Evolutionary conservation across 2,888 invertebrate species (phyloP).

Genomic region (Xestia ashworthii): DNA sequence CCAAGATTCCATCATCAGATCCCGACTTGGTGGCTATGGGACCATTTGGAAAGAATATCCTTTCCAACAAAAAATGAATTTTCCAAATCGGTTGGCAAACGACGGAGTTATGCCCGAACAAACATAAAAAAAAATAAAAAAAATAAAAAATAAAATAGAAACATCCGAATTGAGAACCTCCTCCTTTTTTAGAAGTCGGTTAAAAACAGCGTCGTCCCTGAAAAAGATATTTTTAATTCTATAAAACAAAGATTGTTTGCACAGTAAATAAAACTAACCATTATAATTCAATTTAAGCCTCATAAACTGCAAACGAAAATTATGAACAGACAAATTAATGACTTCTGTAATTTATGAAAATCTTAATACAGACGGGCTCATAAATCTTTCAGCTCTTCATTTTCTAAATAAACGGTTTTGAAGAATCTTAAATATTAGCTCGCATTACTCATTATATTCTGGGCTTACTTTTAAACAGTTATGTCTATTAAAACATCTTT

Average conservation of each 20-base stretch:
- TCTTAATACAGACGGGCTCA: constrained; percentile 24
- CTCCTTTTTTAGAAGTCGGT: too few species aligned
- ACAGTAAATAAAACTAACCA: constrained; percentile 20
- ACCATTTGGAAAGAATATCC: too few species aligned
- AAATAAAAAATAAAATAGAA: too few species aligned
- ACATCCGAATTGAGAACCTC: too few species aligned
- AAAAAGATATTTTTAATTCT: background rate
- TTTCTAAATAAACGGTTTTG: constrained; percentile 41
- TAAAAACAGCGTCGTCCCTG: background rate
- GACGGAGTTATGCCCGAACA: too few species aligned
- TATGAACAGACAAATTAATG: constrained; percentile 28
- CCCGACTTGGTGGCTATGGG: too few species aligned
- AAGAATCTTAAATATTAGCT: constrained; percentile 34
- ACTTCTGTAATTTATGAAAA: constrained; percentile 42
- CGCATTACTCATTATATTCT: constrained; percentile 50
- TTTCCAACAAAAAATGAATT: too few species aligned
- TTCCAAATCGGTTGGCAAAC: too few species aligned
- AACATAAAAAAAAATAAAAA: too few species aligned
- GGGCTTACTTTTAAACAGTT: constrained; percentile 12
- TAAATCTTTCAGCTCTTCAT: constrained; percentile 38
- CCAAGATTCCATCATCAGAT: too few species aligned
- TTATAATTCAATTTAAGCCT: constrained; percentile 11
- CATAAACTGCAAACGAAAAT: constrained; percentile 28
- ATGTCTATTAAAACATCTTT: constrained; percentile 19
- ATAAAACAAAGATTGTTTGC: background rate